Evolutionary conservation across 2,113 vertebrate genomes (phyloP).

Genomic region (Lathamus discolor): DNA sequence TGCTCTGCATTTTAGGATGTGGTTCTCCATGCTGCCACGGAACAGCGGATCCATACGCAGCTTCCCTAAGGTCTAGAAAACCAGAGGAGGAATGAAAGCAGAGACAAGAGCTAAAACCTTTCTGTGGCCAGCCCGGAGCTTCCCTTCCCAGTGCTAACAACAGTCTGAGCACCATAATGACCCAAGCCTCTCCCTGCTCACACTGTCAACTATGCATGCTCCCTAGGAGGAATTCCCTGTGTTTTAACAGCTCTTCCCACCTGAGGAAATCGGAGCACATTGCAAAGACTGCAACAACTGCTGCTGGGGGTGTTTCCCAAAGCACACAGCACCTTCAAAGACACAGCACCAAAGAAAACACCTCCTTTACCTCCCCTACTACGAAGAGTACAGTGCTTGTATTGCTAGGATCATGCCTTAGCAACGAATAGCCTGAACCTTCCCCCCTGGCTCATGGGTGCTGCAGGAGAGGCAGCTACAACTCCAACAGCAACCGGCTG

Average conservation of each 20-base stretch:
- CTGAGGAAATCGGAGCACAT: neutral
- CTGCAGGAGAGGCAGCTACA: neutral
- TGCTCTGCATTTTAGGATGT: accelerated
- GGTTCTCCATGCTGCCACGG: accelerated
- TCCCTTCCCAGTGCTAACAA: neutral
- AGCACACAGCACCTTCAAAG: neutral
- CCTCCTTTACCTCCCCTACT: neutral
- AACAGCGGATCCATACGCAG: neutral
- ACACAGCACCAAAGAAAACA: neutral
- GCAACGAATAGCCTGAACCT: neutral
- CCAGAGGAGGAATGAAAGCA: neutral
- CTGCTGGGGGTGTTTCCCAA: neutral
- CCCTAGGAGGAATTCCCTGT: accelerated
- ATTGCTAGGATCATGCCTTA: neutral
- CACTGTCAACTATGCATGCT: accelerated
- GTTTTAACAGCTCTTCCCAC: neutral
- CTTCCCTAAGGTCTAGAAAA: neutral
- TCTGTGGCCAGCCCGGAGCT: neutral
- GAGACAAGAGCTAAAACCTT: neutral
- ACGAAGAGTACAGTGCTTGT: neutral
- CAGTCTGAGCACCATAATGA: neutral
- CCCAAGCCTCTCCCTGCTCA: neutral
- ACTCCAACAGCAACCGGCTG: neutral
- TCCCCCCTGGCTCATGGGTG: neutral
- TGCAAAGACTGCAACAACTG: neutral